Conservation (phyloP, 2,113 vertebrate species). For the Pterocles burchelli region DNA sequence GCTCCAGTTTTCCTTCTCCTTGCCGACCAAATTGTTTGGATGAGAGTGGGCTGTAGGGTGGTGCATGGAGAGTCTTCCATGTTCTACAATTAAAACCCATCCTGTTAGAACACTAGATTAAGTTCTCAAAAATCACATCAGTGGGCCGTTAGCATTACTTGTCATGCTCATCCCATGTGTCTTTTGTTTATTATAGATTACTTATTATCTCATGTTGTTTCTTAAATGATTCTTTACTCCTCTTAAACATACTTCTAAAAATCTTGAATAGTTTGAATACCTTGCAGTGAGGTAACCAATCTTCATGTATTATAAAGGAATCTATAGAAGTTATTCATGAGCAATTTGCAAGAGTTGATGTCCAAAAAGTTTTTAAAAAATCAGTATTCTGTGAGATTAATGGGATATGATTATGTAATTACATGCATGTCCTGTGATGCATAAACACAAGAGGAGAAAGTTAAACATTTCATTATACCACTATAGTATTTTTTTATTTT, state of each 20-base stretch:
- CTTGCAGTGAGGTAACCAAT: neutral
- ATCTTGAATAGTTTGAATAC: neutral
- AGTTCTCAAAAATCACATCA: neutral
- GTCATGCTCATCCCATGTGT: neutral
- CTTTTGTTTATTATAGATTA: neutral
- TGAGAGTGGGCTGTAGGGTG: neutral
- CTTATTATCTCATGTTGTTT: neutral
- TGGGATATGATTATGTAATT: neutral
- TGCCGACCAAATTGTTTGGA: neutral
- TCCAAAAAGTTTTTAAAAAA: neutral
- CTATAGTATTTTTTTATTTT: conserved; percentile 3
- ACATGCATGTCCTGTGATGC: neutral
- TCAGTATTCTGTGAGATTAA: neutral
- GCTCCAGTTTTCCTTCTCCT: neutral
- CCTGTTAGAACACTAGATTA: neutral
- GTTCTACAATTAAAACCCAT: neutral
- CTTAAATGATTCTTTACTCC: neutral
- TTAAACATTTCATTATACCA: neutral
- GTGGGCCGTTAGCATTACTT: neutral
- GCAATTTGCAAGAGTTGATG: neutral
- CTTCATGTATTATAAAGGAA: neutral
- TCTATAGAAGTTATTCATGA: neutral
- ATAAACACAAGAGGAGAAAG: neutral
- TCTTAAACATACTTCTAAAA: neutral
- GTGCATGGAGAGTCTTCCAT: neutral